These are phyloP conservation scores for Trinorchestia longiramus DNA, from an alignment of 1,140 invertebrate genomes.

Conservation along the genomic window DNA sequence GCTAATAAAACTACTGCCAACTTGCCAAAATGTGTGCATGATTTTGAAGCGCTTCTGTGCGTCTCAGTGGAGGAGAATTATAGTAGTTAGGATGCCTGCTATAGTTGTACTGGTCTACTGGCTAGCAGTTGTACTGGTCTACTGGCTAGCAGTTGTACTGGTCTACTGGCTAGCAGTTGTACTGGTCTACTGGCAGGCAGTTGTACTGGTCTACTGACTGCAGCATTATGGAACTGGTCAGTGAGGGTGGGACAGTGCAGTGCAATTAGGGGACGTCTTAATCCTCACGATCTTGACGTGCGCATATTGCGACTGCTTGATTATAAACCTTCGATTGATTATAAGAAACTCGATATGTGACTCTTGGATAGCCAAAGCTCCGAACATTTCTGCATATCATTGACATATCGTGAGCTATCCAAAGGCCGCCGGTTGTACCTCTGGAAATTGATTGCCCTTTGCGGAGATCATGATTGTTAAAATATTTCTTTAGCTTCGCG, in stretches of 20 bases:
- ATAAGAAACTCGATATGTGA: neutral
- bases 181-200: neutral
- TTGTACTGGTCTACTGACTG: neutral
- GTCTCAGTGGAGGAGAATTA: neutral
- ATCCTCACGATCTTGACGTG: neutral
- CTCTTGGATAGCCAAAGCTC: neutral
- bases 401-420: neutral
- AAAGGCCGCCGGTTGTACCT: neutral
- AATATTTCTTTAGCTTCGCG: neutral
- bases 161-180: neutral
- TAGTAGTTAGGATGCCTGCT: too few species aligned
- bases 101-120: neutral
- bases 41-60: neutral
- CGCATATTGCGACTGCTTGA: neutral
- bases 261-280: neutral
- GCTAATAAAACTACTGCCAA: constrained; percentile 26
- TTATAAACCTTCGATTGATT: too few species aligned
- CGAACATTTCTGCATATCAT: neutral
- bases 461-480: neutral
- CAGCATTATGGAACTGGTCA: neutral
- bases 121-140: neutral
- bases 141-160: neutral
- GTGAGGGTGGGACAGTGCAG: neutral
- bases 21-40: neutral
- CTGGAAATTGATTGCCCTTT: neutral